phyloP scores from a whole-genome alignment of 2,113 vertebrate genomes.

The Camelus dromedarius region DNA sequence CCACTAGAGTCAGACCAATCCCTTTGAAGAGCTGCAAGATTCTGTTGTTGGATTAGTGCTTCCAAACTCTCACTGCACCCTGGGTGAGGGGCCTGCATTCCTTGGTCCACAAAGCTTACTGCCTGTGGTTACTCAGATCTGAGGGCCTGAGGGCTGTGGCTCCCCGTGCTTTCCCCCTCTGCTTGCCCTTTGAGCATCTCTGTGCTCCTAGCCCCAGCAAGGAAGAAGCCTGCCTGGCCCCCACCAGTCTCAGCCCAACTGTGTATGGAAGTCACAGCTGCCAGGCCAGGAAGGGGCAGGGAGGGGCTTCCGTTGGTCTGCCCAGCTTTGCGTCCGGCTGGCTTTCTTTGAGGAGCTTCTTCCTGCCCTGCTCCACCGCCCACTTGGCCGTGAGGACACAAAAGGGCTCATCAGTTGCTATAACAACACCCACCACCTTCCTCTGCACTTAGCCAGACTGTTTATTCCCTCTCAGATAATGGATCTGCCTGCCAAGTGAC shows the following conservation, averaged over 20 bases:
- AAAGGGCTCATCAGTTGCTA: conserved; percentile 60
- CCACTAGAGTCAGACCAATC: not conserved
- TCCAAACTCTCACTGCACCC: not conserved
- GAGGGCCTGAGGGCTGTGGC: not conserved
- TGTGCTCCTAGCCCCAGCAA: not conserved
- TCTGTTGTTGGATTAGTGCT: not conserved
- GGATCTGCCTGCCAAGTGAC: not conserved
- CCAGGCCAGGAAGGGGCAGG: not conserved
- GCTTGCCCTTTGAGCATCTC: not conserved
- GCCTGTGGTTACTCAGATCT: not conserved
- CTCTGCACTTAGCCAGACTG: not conserved
- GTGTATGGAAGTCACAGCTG: not conserved
- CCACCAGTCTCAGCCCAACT: not conserved
- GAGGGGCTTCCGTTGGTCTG: not conserved
- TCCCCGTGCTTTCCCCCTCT: not conserved
- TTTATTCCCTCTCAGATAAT: conserved; percentile 20
- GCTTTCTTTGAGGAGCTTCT: conserved; percentile 6
- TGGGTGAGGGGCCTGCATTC: not conserved
- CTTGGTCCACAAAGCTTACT: not conserved
- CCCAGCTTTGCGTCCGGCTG: not conserved
- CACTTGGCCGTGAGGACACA: conserved; percentile 8
- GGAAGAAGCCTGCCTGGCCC: not conserved
- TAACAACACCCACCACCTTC: conserved; percentile 47
- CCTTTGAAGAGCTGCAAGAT: not conserved
- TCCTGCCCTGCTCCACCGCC: not conserved